Conservation (phyloP, 1,140 invertebrate species). For the Drosophila orena region DNA sequence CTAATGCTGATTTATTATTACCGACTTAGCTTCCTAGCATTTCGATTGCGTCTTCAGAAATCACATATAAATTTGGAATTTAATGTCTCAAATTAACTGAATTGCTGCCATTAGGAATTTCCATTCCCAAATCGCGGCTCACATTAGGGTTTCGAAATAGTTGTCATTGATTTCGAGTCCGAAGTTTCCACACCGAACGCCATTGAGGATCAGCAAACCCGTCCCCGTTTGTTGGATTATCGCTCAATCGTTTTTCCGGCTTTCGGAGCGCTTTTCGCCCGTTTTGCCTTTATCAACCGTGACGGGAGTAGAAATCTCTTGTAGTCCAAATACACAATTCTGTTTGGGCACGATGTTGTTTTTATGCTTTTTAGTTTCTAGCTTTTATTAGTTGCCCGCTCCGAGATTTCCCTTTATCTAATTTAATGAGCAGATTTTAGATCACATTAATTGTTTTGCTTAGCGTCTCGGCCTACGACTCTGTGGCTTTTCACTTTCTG, state of each 20-base stretch:
- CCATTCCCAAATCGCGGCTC: conserved; percentile 19
- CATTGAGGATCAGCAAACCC: conserved; percentile 19
- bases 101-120: conserved; percentile 27
- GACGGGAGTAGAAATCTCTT: conserved; percentile 43
- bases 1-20: background rate
- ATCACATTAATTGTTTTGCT: conserved; percentile 73
- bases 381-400: conserved; percentile 60
- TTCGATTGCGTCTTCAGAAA: conserved; percentile 13
- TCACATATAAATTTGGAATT: background rate
- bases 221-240: conserved; percentile 42
- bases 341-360: conserved; percentile 15
- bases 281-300: conserved; percentile 29
- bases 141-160: conserved; percentile 31
- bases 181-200: conserved; percentile 11
- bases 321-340: conserved; percentile 40
- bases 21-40: conserved; percentile 11
- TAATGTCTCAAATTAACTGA: conserved; percentile 32
- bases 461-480: conserved; percentile 16
- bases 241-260: conserved; percentile 32
- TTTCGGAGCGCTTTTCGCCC: conserved; percentile 24
- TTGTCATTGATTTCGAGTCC: conserved; percentile 30
- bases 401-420: conserved; percentile 77
- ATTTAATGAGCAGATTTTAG: conserved; percentile 75
- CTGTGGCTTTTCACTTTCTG: conserved; percentile 69
- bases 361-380: conserved; percentile 77